Conservation (phyloP, 2,797 vertebrate genomes). For the Lindbergichthys nudifrons region DNA sequence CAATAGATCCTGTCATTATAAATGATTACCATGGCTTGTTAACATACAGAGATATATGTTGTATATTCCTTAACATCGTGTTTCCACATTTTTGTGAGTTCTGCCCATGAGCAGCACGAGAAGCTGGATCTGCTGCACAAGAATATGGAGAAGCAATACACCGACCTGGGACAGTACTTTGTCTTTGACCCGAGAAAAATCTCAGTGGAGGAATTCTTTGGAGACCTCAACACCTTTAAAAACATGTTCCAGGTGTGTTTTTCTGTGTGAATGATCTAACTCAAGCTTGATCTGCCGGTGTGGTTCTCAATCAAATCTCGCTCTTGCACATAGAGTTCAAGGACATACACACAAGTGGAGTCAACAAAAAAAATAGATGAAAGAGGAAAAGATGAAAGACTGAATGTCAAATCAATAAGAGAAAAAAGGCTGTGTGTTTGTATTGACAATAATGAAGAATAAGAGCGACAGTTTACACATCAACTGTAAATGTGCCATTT, state of each 20-base stretch:
- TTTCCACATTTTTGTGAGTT: slow-evolving; percentile 85
- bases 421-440: slow-evolving; percentile 6
- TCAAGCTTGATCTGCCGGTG: neutral
- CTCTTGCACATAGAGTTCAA: slow-evolving; percentile 11
- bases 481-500: slow-evolving; percentile 28
- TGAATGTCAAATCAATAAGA: slow-evolving; percentile 28
- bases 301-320: neutral
- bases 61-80: slow-evolving; percentile 79
- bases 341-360: neutral
- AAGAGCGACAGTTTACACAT: slow-evolving; percentile 51
- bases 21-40: neutral
- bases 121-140: slow-evolving; percentile 89
- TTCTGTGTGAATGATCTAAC: slow-evolving; percentile 12
- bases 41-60: neutral
- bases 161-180: slow-evolving; percentile 84
- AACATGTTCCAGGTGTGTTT: slow-evolving; percentile 89
- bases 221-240: slow-evolving; percentile 89
- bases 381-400: slow-evolving; percentile 27
- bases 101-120: slow-evolving; percentile 85
- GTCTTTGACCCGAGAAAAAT: slow-evolving; percentile 88
- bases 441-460: slow-evolving; percentile 59
- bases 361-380: neutral
- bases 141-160: slow-evolving; percentile 90
- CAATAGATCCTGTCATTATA: neutral
- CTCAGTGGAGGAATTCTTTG: slow-evolving; percentile 88